Percentiles rank a stretch among this genome's conserved stretches.
These are phyloP conservation scores for Chelmon rostratus DNA, from an alignment of 2,797 vertebrate genomes.

Conservation along the genomic window DNA sequence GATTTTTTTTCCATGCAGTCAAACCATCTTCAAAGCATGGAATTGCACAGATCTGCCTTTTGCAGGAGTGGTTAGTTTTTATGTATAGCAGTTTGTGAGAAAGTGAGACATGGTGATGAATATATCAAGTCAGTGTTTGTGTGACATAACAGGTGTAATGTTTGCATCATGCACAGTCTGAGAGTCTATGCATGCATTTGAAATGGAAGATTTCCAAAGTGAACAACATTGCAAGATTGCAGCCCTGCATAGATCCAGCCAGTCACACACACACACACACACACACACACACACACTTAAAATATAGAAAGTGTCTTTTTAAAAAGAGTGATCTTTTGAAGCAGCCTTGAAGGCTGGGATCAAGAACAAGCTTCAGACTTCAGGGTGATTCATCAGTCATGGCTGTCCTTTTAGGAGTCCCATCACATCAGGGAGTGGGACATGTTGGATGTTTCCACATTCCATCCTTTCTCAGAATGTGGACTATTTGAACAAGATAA, in stretches of 20 bases:
- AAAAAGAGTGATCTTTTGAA: constrained; percentile 6
- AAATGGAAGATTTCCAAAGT: constrained; percentile 11
- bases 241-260: neutral
- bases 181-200: neutral
- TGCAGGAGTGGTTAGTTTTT: neutral
- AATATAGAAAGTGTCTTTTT: constrained; percentile 15
- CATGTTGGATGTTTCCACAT: constrained; percentile 21
- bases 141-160: neutral
- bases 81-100: neutral
- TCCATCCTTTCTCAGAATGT: constrained; percentile 24
- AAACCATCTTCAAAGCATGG: neutral
- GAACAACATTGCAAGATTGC: constrained; percentile 11
- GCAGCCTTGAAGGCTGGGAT: constrained; percentile 3
- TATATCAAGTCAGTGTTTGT: neutral
- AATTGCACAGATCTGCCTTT: neutral
- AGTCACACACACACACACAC: constrained; percentile 2
- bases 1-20: neutral
- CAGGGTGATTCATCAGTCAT: constrained; percentile 30
- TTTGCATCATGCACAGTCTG: neutral
- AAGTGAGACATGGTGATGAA: neutral
- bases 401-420: constrained; percentile 16
- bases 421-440: constrained; percentile 30
- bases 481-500: constrained; percentile 52
- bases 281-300: constrained; percentile 4
- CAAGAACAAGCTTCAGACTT: constrained; percentile 16